phyloP scores from a whole-genome alignment of 2,797 vertebrate genomes.

The Takifugu ocellatus region DNA sequence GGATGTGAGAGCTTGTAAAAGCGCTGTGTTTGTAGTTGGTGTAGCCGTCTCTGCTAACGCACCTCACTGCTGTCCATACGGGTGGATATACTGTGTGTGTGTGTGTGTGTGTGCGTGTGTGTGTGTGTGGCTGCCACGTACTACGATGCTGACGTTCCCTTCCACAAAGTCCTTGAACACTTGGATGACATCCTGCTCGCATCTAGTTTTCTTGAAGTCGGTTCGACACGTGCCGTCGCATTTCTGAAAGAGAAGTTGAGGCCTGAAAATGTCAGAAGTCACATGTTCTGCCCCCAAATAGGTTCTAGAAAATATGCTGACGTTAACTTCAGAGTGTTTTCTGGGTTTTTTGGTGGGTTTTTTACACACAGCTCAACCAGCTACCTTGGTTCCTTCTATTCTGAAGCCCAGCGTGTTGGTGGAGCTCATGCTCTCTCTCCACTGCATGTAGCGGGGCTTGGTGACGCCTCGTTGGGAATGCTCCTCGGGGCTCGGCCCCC shows the following conservation, averaged over 20 bases:
- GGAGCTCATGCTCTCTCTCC: constrained; percentile 97
- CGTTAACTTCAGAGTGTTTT: background rate
- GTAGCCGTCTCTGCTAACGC: background rate
- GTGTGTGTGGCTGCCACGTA: constrained; percentile 63
- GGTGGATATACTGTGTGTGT: background rate
- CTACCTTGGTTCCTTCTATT: constrained; percentile 96
- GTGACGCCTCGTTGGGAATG: constrained; percentile 85
- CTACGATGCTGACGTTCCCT: constrained; percentile 82
- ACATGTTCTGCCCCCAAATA: no score
- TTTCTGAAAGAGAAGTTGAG: constrained; percentile 74
- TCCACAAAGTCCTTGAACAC: constrained; percentile 89
- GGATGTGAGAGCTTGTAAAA: constrained; percentile 18
- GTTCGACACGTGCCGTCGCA: constrained; percentile 91
- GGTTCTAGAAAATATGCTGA: background rate
- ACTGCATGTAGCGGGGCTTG: constrained; percentile 98
- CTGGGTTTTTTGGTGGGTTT: no score
- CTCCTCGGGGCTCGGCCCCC: constrained; percentile 87
- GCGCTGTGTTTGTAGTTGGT: constrained; percentile 3
- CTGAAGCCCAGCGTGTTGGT: constrained; percentile 94
- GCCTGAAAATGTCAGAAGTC: no score
- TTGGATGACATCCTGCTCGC: constrained; percentile 83
- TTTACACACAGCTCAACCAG: no score
- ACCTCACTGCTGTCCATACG: background rate
- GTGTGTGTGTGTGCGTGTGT: constrained; percentile 2
- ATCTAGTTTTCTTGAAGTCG: constrained; percentile 94